Evolutionary conservation across 1,140 invertebrate species (phyloP), one percentile per base, ranked within the genome.

Genomic region (Drosophila biarmipes): DNA sequence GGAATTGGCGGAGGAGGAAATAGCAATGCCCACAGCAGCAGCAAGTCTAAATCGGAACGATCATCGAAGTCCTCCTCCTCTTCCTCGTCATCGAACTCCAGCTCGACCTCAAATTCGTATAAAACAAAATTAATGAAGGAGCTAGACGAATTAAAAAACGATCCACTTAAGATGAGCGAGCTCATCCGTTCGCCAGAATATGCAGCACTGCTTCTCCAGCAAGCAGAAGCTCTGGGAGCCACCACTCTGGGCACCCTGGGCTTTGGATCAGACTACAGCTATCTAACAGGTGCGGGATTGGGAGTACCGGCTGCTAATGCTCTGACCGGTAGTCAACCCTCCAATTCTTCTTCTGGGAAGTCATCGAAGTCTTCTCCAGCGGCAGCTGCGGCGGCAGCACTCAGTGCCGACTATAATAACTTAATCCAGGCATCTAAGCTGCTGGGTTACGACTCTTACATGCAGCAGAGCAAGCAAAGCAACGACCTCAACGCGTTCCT

Each of bases 101-200:
- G 78, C 27, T 82, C 80, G 15, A 74, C 81, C 0, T 90, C 91
- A 6, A 92, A 91, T 57, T 91, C 90, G 12, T 92, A 92, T 24
- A 92, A 92, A 52, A 92, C 91, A 0, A 92, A 92, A 52, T 73
- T 92, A 2, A 92, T 92, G 91, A 92, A 92, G 34, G 91, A 92
- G 68, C 74, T 92, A 51, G 91, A 92, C 43, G 91, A 92, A 43
- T 59, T 92, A 0, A 92, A 92, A 54, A 91, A 91, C 46, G 91
- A 92, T 78, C 90, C 91, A 0, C 46, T 91, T 1, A 92, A 92
- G 64, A 92, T 92, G 76, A 90, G 80, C 43, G 91, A 92, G 54
- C 54, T 92, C 2, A 92, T 92, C 35, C 77, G 89, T 0, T 92
- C 90, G 4, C 90, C 91, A 2, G 91, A 92, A 51, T 92, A 92